Conservation (phyloP, 1,140 invertebrate genomes). For the Scaptomyza pallida region DNA sequence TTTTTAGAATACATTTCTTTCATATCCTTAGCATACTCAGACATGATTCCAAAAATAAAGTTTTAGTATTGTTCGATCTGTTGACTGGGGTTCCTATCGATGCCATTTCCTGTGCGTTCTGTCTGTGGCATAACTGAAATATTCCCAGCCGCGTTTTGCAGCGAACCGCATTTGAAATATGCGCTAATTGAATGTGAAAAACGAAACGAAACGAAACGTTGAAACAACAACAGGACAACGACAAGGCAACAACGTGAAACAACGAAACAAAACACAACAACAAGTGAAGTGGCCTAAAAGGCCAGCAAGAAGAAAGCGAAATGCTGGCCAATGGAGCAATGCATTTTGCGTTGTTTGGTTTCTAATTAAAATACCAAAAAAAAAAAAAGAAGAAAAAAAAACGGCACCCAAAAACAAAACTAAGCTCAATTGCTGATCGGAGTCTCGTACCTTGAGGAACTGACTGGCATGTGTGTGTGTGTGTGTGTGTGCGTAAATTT, state of each 20-base stretch:
- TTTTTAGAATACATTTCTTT: neutral
- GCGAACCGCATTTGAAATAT: constrained; percentile 68
- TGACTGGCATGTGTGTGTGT: neutral
- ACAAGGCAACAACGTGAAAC: neutral
- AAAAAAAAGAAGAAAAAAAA: constrained; percentile 6
- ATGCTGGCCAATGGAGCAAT: constrained; percentile 53
- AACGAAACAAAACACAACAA: constrained; percentile 5
- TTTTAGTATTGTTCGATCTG: constrained; percentile 19
- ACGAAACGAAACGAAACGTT: constrained; percentile 37
- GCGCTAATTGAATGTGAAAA: constrained; percentile 80
- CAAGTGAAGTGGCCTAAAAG: constrained; percentile 33
- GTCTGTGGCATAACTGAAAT: constrained; percentile 42
- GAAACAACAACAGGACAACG: neutral
- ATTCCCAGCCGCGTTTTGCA: constrained; percentile 49
- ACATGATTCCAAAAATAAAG: neutral
- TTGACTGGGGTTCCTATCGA: constrained; percentile 29
- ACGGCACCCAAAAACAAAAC: constrained; percentile 45
- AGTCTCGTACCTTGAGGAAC: constrained; percentile 8
- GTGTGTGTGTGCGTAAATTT: constrained; percentile 61
- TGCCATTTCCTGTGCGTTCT: constrained; percentile 58
- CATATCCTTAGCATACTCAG: constrained; percentile 1
- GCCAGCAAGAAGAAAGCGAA: constrained; percentile 45
- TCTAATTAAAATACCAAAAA: constrained; percentile 82
- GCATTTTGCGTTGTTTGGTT: constrained; percentile 77
- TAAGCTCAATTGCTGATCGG: constrained; percentile 62